These are phyloP conservation scores for Dioctria rufipes DNA, from an alignment of 2,888 invertebrate species.

Conservation along the genomic window DNA sequence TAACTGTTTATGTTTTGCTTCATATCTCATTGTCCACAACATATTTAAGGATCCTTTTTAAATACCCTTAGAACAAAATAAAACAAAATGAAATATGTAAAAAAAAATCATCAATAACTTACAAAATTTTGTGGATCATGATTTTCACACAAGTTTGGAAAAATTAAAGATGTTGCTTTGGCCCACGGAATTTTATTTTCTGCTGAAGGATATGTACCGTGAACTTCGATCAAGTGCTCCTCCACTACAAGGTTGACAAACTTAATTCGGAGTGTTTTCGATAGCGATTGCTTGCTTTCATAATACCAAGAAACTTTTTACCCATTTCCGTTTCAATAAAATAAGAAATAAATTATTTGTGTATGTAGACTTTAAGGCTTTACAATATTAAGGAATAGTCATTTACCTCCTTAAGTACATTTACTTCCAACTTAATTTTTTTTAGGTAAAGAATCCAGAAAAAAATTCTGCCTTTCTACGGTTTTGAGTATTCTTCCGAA, in stretches of 20 bases:
- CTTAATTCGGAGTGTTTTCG: not conserved
- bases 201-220: conserved; percentile 5
- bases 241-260: not conserved
- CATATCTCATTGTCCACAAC: too few relatives aligned
- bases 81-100: not conserved
- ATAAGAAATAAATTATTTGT: not conserved
- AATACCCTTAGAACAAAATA: conserved; percentile 4
- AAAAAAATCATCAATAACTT: not conserved
- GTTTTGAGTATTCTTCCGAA: not conserved
- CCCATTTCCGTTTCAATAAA: not conserved
- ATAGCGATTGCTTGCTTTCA: not conserved
- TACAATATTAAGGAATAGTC: not conserved
- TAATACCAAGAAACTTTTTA: not conserved
- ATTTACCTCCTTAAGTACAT: not conserved
- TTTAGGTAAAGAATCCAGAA: not conserved
- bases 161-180: conserved; percentile 6
- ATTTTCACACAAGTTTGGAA: conserved; percentile 12
- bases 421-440: not conserved
- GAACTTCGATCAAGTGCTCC: conserved; percentile 4
- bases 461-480: not conserved
- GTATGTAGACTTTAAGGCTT: not conserved
- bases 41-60: too few relatives aligned
- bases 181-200: conserved; percentile 16
- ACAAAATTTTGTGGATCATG: conserved; percentile 5
- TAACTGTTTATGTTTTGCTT: too few relatives aligned